A percentile compares a stretch with the other conserved stretches of the same genome.
Conservation (phyloP, 2,113 vertebrate genomes). For the Plotosus lineatus region DNA sequence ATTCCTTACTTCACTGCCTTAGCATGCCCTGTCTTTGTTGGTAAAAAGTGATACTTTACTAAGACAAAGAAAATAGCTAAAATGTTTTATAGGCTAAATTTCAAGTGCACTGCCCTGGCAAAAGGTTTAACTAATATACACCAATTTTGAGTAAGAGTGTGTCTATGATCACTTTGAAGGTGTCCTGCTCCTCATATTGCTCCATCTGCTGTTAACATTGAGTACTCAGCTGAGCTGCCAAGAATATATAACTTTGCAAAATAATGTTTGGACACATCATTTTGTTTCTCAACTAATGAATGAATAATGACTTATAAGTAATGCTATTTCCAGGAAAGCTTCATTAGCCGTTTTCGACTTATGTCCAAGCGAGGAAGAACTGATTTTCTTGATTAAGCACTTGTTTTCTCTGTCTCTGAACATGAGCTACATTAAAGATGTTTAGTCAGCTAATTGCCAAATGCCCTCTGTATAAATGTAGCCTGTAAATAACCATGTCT, state of each 20-base stretch:
- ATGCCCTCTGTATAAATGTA: constrained; percentile 12
- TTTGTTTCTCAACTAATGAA: constrained; percentile 13
- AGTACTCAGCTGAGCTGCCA: background rate
- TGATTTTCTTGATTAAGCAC: constrained; percentile 27
- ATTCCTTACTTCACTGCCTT: background rate
- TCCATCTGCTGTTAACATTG: constrained; percentile 38
- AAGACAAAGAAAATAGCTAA: background rate
- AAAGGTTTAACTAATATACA: background rate
- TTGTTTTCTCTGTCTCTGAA: constrained; percentile 8
- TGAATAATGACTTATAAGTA: constrained; percentile 30
- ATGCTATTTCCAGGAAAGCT: constrained; percentile 33
- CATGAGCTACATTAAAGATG: constrained; percentile 19
- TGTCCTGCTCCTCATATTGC: constrained; percentile 26
- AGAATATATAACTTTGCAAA: background rate
- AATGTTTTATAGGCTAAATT: constrained; percentile 10
- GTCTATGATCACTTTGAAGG: background rate
- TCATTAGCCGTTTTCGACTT: constrained; percentile 22
- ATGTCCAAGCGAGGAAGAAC: constrained; percentile 2
- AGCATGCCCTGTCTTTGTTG: background rate
- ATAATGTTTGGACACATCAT: constrained; percentile 22
- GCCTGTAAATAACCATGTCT: constrained; percentile 7
- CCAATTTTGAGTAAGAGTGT: background rate
- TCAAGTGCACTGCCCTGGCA: background rate
- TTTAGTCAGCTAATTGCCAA: constrained; percentile 36
- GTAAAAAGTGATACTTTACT: background rate